Conservation (phyloP, 2,888 invertebrate genomes). For the Chloroclystis v-ata region DNA sequence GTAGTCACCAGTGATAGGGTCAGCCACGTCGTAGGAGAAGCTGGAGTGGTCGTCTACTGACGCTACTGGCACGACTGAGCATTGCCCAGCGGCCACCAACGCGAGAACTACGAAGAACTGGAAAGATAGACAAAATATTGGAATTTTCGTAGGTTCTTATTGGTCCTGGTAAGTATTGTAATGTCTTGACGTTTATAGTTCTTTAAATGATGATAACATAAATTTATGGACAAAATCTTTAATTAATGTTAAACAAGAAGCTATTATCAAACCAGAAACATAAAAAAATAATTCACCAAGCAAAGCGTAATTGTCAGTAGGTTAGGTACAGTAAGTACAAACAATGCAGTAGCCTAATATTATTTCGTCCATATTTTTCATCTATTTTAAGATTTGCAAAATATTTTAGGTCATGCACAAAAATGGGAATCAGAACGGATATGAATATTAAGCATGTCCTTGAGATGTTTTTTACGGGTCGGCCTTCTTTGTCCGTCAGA, state of each 20-base stretch:
- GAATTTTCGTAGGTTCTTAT: too few relatives aligned
- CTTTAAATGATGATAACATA: too few relatives aligned
- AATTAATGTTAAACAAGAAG: too few relatives aligned
- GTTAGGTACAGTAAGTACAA: too few relatives aligned
- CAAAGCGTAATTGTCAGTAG: too few relatives aligned
- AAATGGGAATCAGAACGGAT: conserved; percentile 10
- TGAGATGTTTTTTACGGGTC: conserved; percentile 12
- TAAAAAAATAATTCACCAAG: too few relatives aligned
- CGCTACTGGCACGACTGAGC: conserved; percentile 53
- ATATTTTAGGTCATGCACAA: conserved; percentile 3
- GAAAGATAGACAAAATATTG: conserved; percentile 29
- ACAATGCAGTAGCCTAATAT: too few relatives aligned
- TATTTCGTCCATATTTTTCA: too few relatives aligned
- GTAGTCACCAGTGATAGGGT: conserved; percentile 75
- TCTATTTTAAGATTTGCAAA: neutral
- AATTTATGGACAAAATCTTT: too few relatives aligned
- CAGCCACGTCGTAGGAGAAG: conserved; percentile 75
- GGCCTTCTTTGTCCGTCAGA: conserved; percentile 13
- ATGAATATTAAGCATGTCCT: conserved; percentile 24
- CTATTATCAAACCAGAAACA: too few relatives aligned
- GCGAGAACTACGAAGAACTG: conserved; percentile 60
- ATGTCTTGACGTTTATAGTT: too few relatives aligned
- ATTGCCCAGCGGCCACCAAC: conserved; percentile 51
- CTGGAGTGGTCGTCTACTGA: conserved; percentile 59
- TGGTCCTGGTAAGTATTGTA: too few relatives aligned